Evolutionary conservation across 2,113 vertebrate species (phyloP).

Genomic region (Mesoclemmys tuberculata): DNA sequence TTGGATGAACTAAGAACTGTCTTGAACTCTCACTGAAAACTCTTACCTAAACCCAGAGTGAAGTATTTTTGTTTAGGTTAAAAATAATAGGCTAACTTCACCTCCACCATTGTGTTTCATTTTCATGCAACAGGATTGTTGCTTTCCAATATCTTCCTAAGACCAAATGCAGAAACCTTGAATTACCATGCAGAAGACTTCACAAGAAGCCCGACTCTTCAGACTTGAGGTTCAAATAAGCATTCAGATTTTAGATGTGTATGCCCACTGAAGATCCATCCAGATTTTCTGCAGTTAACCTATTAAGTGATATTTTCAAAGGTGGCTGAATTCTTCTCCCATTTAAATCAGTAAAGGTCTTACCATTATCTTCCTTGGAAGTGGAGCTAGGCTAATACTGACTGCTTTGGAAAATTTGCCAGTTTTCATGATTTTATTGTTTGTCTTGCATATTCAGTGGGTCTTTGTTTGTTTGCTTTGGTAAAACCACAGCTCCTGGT

Average conservation of each 20-base stretch:
- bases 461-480: not conserved
- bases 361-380: not conserved
- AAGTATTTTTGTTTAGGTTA: not conserved
- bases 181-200: not conserved
- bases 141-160: not conserved
- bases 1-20: not conserved
- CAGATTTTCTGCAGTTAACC: not conserved
- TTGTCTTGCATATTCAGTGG: rapidly evolving
- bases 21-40: not conserved
- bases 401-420: not conserved
- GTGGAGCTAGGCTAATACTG: not conserved
- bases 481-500: not conserved
- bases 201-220: not conserved
- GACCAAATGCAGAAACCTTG: not conserved
- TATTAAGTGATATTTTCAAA: not conserved
- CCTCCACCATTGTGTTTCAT: not conserved
- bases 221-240: not conserved
- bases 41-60: not conserved
- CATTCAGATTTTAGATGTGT: not conserved
- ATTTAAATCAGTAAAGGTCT: not conserved
- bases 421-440: not conserved
- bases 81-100: not conserved
- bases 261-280: not conserved
- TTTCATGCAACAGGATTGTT: not conserved
- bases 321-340: not conserved